Evolutionary conservation across 2,113 vertebrate species (phyloP), one percentile per base, ranked within the genome.

Genomic region (Hirundichthys speculiger): DNA sequence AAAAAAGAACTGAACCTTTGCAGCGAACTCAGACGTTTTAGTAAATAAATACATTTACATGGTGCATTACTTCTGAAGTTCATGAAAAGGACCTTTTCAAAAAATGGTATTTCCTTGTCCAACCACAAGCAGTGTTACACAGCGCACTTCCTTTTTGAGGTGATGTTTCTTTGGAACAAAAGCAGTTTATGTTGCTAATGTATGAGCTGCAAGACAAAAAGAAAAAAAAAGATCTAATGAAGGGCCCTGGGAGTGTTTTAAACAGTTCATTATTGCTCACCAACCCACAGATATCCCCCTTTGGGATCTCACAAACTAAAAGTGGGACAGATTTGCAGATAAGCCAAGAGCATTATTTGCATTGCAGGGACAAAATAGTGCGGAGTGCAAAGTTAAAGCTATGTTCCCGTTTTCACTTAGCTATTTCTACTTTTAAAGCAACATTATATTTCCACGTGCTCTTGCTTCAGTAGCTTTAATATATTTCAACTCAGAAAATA

Each of bases 131-230:
- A 40, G 42, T n/a, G 27, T 43, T 49, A 30, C 47, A 55, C 39
- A 77, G 64, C 69, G 42, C 27, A 13, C 22, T 19, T 38, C 0
- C 12, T 63, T 67, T 67, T 78, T 57, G 53, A 18, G 7, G 50
- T 79, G 63, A 78, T 50, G 72, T 80, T 87, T 87, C 73, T 84
- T 82, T 89, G 75, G 77, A 69, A 48, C 66, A 53, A 78, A n/a
- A 85, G 69, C 73, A 78, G 79, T 52, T 56, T 72, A 47, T 47
- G 16, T 45, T 46, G 54, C 7, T 5, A 51, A 63, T 30, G 41
- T 20, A 56, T 58, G 41, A 74, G 20, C 69, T 40, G 15, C 21
- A 42, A 10, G 54, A 49, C 30, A 61, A 50, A 4, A n/a, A 43
- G 9, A 18, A n/a, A 15, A 43, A 45, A 49, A 49, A 73, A 63